Base-by-base conservation (phyloP, 2,888 invertebrate species). In the Himalopsyche japonica region DNA sequence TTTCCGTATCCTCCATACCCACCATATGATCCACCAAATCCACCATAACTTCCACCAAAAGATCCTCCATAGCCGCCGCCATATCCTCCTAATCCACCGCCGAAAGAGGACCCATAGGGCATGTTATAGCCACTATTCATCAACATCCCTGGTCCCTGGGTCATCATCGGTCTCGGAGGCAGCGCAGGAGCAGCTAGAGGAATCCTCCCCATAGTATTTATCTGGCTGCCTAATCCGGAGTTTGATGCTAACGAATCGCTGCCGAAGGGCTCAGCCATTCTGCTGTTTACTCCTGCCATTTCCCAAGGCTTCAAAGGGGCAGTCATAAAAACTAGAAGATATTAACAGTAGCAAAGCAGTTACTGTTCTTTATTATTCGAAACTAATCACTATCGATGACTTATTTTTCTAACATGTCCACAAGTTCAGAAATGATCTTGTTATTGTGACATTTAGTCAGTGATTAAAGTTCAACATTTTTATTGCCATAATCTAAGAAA, bases 261-360 rank as follows among this genome's bases (percentile, higher is more conserved):
- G 82, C 76, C 86, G 81, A 70, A 86, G 34, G 64, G 82, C 80
- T 81, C 81, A 24, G 81, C 86, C 84, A 86, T 79, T 76, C 83
- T 81, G 48, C 85, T 86, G 82, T 79, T 82, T 48, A 81, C 86
- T 57, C 85, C 85, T 20, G 84, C 82, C 80, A 79, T 85, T 87
- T 90, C 90, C 89, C 90, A 90, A 34, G 90, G 89, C 87, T 89
- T 90, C 64, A 88, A 8, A 30, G 89, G 89, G 48, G 89, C 87
- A 47, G 88, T 88, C 90, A 90, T 90, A 84, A 24, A 70, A 15
- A 15, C 27, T 27, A 27, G 12, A 12, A 43, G 15, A 57, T 30
- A 1, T 30, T 27, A 30, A 30, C 27, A 27, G 70, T 12, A 12
- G 70, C 27, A 27, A 30, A 8, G 24, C 15, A 27, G 70, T 30